Evolutionary conservation across 2,113 vertebrate species (phyloP), one percentile per base, ranked within the genome.

Genomic region (Oryzias curvinotus): DNA sequence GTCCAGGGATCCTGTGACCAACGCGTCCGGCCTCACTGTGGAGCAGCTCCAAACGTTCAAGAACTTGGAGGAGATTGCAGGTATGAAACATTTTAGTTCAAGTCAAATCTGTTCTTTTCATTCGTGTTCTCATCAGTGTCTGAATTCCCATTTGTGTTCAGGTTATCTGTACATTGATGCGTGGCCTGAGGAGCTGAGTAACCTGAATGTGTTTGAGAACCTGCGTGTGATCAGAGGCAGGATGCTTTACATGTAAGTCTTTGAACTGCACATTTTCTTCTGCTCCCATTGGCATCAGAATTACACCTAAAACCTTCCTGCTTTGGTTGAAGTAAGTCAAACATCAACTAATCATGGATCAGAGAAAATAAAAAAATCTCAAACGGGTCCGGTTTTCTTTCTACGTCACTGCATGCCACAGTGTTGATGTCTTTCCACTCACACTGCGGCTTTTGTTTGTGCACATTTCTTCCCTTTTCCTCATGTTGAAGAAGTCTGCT

Each of bases 101-200:
- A 46, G 7, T 19, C 46, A n/a, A n/a, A 47, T 47, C 16, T n/a
- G 6, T 47, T 14, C 42, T 44, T 12, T 14, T 44, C 3, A 12
- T 44, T 10, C 10, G 4, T 45, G 5, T 15, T 45, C 15, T 45
- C 15, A 45, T 45, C 5, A 45, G 14, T 45, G 16, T 16, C 30
- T 36, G 36, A 12, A 36, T 36, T 36, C 30, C 55, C 12, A 41
- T 15, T 53, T 5, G 55, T 1, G 28, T 19, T 46, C 88, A 98
- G 97, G 96, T 16, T 98, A 95, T 84, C 85, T 98, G 62, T 97
- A 97, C 85, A 94, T 98, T 21, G 94, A 96, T 0, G 91, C 93
- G 0, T 98, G 97, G 97, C 95, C 95, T 0, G 85, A 91, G 0
- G 83, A 77, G 63, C 73, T 90, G 82, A 62, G 68, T 15, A 79